These are phyloP conservation scores for Lasioglossum villosulum DNA, from an alignment of 2,888 invertebrate genomes.

Conservation along the genomic window DNA sequence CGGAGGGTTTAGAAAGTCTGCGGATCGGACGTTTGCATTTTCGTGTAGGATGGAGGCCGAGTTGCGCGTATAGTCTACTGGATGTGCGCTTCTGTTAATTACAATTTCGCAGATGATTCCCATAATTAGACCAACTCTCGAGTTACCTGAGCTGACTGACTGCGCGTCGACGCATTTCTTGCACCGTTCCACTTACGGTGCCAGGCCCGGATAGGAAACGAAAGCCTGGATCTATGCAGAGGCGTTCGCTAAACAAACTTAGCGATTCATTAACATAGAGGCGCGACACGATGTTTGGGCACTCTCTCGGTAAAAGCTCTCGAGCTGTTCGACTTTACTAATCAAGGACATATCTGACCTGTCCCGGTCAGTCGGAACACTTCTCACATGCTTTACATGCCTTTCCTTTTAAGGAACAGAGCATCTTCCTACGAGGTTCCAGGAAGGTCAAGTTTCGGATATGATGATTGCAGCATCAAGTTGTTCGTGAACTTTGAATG, in stretches of 20 bases:
- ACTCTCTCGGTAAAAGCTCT: not conserved
- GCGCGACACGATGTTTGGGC: not conserved
- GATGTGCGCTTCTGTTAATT: not conserved
- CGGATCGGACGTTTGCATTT: not conserved
- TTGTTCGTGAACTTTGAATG: not conserved
- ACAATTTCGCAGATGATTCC: slow-evolving; percentile 1
- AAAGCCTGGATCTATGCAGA: slow-evolving; percentile 6
- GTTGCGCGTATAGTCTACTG: not conserved
- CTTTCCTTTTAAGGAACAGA: not conserved
- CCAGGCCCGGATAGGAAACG: not conserved
- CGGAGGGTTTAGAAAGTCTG: not conserved
- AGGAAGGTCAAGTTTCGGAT: not conserved
- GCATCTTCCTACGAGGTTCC: not conserved
- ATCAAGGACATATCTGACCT: not conserved
- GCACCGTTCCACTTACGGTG: slow-evolving; percentile 53
- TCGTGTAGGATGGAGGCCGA: not conserved
- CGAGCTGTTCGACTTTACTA: not conserved
- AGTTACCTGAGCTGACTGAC: not conserved
- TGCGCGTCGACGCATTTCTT: slow-evolving; percentile 21
- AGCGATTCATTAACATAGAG: not conserved
- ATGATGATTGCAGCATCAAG: not conserved
- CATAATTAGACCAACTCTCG: slow-evolving; percentile 21
- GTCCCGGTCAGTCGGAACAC: not conserved
- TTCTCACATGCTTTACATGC: not conserved
- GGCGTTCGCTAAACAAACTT: not conserved